These are phyloP conservation scores for Erpornis zantholeuca DNA, from an alignment of 2,113 vertebrate genomes.

Conservation along the genomic window DNA sequence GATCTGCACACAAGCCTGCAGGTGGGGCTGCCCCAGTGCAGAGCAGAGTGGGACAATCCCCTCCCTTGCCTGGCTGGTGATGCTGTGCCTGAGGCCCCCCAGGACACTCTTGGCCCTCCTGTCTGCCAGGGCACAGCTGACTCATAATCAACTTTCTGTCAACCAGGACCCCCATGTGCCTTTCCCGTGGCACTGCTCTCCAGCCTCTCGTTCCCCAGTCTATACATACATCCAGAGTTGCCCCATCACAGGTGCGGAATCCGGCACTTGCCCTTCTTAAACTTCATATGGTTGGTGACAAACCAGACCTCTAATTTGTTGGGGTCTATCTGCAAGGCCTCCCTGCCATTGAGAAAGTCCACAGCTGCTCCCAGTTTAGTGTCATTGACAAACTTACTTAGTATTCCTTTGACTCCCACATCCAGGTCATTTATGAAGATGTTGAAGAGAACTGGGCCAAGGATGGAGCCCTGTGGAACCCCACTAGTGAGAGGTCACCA, in stretches of 20 bases:
- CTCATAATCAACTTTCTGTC: neutral
- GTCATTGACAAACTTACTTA: neutral
- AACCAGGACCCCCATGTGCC: neutral
- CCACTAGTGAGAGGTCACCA: neutral
- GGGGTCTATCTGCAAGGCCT: neutral
- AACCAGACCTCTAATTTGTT: neutral
- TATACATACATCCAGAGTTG: neutral
- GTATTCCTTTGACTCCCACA: neutral
- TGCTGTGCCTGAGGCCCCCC: neutral
- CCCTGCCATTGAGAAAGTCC: too few relatives aligned
- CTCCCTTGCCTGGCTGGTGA: rapidly evolving
- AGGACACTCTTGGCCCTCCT: rapidly evolving
- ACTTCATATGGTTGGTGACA: neutral
- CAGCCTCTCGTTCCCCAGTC: neutral
- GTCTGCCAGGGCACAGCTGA: neutral
- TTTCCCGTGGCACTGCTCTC: neutral
- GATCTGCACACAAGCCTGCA: rapidly evolving
- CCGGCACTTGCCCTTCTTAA: rapidly evolving
- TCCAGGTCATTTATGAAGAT: neutral
- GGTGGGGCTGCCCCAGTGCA: neutral
- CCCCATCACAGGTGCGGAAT: neutral
- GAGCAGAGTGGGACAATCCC: neutral
- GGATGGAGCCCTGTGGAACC: neutral
- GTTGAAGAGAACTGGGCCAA: neutral
- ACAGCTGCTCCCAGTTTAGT: neutral